Percentiles rank a stretch among this genome's conserved stretches.
Evolutionary conservation across 2,888 invertebrate genomes (phyloP).

Genomic region (Cristatella mucedo): DNA sequence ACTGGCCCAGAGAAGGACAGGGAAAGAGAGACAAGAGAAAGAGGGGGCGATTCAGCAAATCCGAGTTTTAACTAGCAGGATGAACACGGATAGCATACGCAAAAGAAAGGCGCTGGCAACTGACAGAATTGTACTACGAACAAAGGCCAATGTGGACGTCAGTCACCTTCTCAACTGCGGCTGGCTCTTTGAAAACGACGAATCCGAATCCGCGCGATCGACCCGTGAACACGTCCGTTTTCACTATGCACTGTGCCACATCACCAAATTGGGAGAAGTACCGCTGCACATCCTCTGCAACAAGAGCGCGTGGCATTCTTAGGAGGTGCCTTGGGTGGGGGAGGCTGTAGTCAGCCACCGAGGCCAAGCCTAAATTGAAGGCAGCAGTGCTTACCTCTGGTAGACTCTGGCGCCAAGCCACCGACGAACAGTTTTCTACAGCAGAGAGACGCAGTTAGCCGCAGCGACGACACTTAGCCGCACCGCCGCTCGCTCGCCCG

Average conservation of each 20-base stretch:
- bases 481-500: no score
- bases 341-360: no score
- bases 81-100: background rate
- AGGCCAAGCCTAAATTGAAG: no score
- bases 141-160: background rate
- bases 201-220: constrained; percentile 12
- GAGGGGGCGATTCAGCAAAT: no score
- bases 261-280: constrained; percentile 8
- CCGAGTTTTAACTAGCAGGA: background rate
- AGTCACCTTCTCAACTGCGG: constrained; percentile 8
- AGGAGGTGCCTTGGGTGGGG: no score
- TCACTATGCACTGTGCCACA: constrained; percentile 4
- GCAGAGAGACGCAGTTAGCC: no score
- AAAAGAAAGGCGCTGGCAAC: background rate
- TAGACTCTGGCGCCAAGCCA: constrained; percentile 8
- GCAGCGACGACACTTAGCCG: no score
- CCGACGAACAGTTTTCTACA: constrained; percentile 10
- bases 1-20: no score
- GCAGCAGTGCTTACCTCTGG: no score
- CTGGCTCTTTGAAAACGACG: constrained; percentile 9
- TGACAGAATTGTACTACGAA: no score
- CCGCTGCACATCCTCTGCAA: constrained; percentile 9
- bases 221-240: constrained; percentile 8
- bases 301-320: no score
- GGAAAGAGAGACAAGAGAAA: no score